Evolutionary conservation across 2,113 vertebrate genomes (phyloP).

Genomic region (Poecile atricapillus): DNA sequence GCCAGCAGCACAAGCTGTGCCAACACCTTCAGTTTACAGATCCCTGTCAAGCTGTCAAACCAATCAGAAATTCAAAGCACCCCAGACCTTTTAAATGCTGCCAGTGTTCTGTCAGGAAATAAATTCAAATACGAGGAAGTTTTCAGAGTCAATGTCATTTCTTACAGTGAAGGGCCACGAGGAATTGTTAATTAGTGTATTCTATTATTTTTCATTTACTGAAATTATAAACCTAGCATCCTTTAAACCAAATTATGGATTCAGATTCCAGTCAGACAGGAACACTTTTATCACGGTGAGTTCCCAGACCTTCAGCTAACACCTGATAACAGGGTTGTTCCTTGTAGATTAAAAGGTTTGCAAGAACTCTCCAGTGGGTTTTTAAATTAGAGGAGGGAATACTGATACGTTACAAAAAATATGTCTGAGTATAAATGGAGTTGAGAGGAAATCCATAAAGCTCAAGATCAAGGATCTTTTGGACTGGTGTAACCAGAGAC

Average conservation of each 20-base stretch:
- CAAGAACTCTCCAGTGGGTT: neutral
- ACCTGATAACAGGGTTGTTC: neutral
- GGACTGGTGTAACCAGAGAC: neutral
- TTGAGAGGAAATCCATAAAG: neutral
- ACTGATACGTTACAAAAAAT: neutral
- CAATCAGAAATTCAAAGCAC: constrained; percentile 19
- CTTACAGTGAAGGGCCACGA: neutral
- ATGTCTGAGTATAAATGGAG: neutral
- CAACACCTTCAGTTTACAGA: constrained; percentile 14
- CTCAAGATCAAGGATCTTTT: neutral
- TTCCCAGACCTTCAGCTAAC: neutral
- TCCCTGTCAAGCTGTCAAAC: constrained; percentile 37
- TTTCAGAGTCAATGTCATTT: constrained; percentile 23
- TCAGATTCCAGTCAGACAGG: neutral
- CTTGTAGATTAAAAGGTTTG: neutral
- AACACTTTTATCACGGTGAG: neutral
- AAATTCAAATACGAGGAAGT: constrained; percentile 36
- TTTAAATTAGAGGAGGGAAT: neutral
- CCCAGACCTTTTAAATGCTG: constrained; percentile 20
- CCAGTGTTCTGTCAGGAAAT: constrained; percentile 33
- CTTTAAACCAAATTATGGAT: neutral
- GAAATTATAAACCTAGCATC: neutral
- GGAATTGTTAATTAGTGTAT: constrained; percentile 10
- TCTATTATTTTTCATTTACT: neutral
- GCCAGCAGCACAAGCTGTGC: neutral